Base-by-base conservation (phyloP, 2,888 invertebrate genomes). In the Drosophila prostipennis region DNA sequence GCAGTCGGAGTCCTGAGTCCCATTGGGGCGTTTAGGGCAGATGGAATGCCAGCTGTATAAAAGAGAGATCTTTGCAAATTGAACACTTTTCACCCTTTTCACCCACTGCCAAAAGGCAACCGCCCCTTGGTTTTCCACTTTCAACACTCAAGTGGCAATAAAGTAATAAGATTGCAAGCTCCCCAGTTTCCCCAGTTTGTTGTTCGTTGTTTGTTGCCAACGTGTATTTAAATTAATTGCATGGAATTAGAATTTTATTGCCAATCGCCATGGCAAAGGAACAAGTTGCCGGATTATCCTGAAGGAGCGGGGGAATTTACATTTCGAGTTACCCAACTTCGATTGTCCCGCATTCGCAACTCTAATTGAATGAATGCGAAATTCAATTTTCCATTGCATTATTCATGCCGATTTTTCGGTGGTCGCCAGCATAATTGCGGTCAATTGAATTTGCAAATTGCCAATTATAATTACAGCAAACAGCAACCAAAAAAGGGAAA, bases 391-490 rank as follows among this genome's bases (percentile, higher is more conserved):
- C 36, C 36, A 39, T 36, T 79, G 55, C 58, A 79, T 79, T 77
- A 77, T 77, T 79, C 77, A 79, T 76, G 57, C 40, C 45, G 53
- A 61, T 61, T 60, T 61, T 61, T 61, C 60, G 61, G 46, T 34
- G 60, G 40, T 59, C 16, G 60, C 46, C 29, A 14, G 39, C 48
- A 78, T 72, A 67, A 76, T 67, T 79, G 73, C 61, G 77, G 61
- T 73, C 59, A 73, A 79, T 72, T 60, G 40, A 79, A 77, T 77
- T 79, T 63, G 59, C 77, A 77, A 79, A 77, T 77, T 73, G 79
- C 36, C 58, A 63, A 72, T 76, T 63, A 58, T 53, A 53, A 61
- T 61, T 61, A 61, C 61, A 61, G 60, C 65, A 76, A 67, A 40
- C 71, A 55, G 55, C 65, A 53, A 36, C 16, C 36, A 37, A 68